Base-by-base conservation (phyloP, 1,140 invertebrate genomes). In the Coenobita brevimanus region DNA sequence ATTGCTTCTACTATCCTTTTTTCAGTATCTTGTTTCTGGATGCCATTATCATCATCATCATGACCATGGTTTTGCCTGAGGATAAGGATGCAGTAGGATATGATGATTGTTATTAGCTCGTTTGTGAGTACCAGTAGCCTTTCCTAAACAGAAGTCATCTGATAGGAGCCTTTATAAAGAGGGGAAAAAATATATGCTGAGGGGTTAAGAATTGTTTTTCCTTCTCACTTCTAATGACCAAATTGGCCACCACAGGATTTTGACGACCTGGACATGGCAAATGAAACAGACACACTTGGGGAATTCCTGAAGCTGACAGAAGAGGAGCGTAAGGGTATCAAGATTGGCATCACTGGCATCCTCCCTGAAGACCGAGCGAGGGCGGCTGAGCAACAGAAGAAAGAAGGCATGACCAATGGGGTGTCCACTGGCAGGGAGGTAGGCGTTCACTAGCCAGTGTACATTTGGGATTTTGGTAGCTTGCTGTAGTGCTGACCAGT, bases 281-380 rank as follows among this genome's bases (percentile, higher is more conserved):
- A 90, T 50, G 90, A 90, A 41, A 86, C 69, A 27, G 90, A 90
- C 64, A 82, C 80, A n/a, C 80, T 90, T 38, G 90, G 90, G 0
- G 90, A 90, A 64, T 90, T 90, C 71, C 80, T 90, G 24, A 87
- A 88, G 60, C 60, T 90, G 8, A 89, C 90, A 36, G 90, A 90
- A 10, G 90, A 90, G 62, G 88, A 90, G 71, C 89, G 89, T 69
- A 87, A 87, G 38, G 60, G 41, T 33, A 89, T 90, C 36, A 90
- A 89, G 82, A 89, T 90, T 46, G 90, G 90, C 27, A 90, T 90
- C 88, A 90, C 90, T 15, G 84, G 90, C 60, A 86, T 90, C 43
- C 54, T 89, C 43, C 90, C 90, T 13, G 82, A 88, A 43, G 86
- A 89, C 21, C 43, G 85, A 67, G 84, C 71, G 57, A 85, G 87